Conservation (phyloP, 2,113 vertebrate species). For the Alces alces region DNA sequence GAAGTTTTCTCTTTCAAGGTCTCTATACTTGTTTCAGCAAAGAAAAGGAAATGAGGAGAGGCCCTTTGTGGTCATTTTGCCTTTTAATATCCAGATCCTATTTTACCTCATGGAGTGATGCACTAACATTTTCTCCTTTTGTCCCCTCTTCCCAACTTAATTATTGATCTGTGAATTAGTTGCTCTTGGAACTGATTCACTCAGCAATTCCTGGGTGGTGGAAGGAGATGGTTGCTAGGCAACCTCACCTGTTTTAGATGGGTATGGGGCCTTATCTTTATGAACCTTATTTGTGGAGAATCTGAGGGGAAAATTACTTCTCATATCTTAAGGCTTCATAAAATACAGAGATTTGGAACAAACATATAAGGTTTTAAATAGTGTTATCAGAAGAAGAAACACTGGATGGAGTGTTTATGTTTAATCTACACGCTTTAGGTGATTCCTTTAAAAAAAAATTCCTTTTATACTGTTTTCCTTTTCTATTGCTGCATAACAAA, state of each 20-base stretch:
- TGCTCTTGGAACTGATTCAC: neutral
- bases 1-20: neutral
- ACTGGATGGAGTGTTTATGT: neutral
- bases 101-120: neutral
- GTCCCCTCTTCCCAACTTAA: neutral
- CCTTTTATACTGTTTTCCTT: neutral
- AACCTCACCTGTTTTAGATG: neutral
- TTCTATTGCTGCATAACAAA: neutral
- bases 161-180: neutral
- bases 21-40: neutral
- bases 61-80: neutral
- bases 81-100: neutral
- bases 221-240: conserved; percentile 34
- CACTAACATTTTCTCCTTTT: neutral
- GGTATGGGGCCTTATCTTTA: neutral
- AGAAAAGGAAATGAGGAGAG: neutral
- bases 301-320: neutral
- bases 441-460: neutral
- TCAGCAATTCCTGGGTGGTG: neutral
- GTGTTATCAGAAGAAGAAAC: neutral
- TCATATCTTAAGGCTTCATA: neutral
- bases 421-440: neutral
- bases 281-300: neutral
- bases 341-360: neutral
- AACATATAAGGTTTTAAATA: neutral